Evolutionary conservation across 2,113 vertebrate species (phyloP), one percentile per base, ranked within the genome.

Genomic region (Rutilus rutilus): DNA sequence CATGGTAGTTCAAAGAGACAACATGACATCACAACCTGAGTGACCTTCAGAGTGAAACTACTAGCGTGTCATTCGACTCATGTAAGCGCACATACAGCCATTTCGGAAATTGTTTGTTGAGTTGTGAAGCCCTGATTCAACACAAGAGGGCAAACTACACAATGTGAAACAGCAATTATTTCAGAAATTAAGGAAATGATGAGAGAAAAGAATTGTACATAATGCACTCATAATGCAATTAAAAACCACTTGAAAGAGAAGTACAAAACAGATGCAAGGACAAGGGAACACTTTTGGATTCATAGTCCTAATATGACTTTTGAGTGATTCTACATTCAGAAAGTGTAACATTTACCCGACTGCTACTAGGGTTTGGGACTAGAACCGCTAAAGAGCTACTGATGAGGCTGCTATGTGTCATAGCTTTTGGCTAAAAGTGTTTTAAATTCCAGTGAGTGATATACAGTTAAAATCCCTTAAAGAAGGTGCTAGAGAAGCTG

Each of bases 1-100:
- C 52, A 84, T 67, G n/a, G 74, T 80, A 85, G 21, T 62, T 83
- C 50, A 52, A 47, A 59, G 73, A 67, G 4, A 30, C 52, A 33
- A 83, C 52, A 39, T 59, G 67, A 69, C 78, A 76, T 81, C 78
- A 80, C 39, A 82, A 81, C 65, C 19, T 87, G 64, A 67, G 82
- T 59, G 67, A 83, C 50, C 33, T 27, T 59, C 50, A 79, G 52
- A 77, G 27, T 64, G 52, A 81, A 19, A 76, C 69, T 84, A 75
- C 45, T 47, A 57, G 33, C 19, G 25, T 59, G 50, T 21, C 75
- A 69, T 33, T 52, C 30, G 62, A 76, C 33, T 65, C 42, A 54
- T 57, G 39, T 11, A 81, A 60, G 45, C 59, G 12, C 45, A 67
- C 60, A 52, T 23, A 71, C 64, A 80, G 62, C 5, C 64, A 30